Conservation (phyloP, 2,888 invertebrate species). For the Drosophila acutilabella region DNA sequence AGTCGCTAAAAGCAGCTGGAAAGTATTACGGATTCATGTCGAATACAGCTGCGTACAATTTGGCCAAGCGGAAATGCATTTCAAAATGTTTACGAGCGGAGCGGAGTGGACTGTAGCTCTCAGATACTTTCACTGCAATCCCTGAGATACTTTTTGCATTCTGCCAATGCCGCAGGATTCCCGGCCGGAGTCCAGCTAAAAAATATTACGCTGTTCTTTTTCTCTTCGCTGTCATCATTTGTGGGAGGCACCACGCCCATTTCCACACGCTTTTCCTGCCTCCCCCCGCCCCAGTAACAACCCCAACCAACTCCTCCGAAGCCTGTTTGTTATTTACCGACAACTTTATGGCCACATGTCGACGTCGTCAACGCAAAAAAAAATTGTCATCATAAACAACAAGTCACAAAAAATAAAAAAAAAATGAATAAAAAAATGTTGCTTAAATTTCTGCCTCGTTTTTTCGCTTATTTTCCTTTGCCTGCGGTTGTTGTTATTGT, state of each 20-base stretch:
- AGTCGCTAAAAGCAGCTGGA: constrained; percentile 37
- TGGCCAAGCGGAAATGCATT: constrained; percentile 42
- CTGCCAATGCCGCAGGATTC: constrained; percentile 24
- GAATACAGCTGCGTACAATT: constrained; percentile 27
- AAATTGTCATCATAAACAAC: constrained; percentile 73
- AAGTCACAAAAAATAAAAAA: constrained; percentile 16
- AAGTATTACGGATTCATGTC: constrained; percentile 30
- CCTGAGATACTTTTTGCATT: constrained; percentile 26
- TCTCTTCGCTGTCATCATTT: constrained; percentile 26
- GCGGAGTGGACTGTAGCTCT: constrained; percentile 1
- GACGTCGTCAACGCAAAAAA: constrained; percentile 52
- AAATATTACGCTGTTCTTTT: constrained; percentile 36
- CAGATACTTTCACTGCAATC: constrained; percentile 47
- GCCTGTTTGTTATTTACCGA: constrained; percentile 82
- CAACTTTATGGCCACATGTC: constrained; percentile 81
- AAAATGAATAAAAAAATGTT: constrained; percentile 40
- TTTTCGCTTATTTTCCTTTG: constrained; percentile 30
- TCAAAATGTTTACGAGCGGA: constrained; percentile 26
- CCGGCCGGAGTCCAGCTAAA: constrained; percentile 10
- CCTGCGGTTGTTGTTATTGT: constrained; percentile 7
- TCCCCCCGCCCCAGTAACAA: background rate
- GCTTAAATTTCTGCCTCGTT: constrained; percentile 65
- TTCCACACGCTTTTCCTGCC: background rate
- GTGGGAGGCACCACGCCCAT: constrained; percentile 29
- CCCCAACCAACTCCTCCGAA: constrained; percentile 5